These are phyloP conservation scores for Sisyra nigra DNA, from an alignment of 2,888 invertebrate species.

Conservation along the genomic window DNA sequence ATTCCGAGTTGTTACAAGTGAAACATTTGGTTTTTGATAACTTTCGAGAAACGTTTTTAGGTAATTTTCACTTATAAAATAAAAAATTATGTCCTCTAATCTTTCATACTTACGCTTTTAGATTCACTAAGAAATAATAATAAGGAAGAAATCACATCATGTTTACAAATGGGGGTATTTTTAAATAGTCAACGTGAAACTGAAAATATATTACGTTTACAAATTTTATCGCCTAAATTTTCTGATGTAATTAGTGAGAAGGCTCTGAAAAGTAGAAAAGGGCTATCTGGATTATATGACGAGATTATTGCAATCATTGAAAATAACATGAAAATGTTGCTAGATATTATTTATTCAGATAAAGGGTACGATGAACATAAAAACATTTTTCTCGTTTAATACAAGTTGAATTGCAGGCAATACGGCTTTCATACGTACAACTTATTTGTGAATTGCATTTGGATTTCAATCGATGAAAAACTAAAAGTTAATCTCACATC, in stretches of 20 bases:
- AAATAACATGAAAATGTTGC: neutral
- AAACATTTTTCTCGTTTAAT: constrained; percentile 32
- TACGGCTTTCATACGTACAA: constrained; percentile 44
- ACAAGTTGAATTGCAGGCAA: constrained; percentile 14
- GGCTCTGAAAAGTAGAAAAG: constrained; percentile 27
- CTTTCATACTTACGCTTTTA: no score
- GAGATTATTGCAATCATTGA: constrained; percentile 28
- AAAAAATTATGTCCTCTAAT: constrained; percentile 35
- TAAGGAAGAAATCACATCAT: constrained; percentile 37
- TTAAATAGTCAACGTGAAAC: constrained; percentile 53
- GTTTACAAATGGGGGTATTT: constrained; percentile 35
- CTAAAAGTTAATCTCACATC: constrained; percentile 65
- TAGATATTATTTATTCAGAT: constrained; percentile 1
- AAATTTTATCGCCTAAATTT: constrained; percentile 50
- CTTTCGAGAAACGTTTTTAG: constrained; percentile 6
- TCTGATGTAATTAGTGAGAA: constrained; percentile 55
- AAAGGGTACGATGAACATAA: constrained; percentile 18
- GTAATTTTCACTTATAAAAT: neutral
- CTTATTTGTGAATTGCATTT: constrained; percentile 72
- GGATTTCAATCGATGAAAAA: constrained; percentile 71
- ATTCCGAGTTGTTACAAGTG: neutral
- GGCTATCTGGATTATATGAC: constrained; percentile 42
- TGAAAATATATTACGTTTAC: constrained; percentile 50
- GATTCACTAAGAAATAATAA: constrained; percentile 36
- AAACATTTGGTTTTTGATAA: constrained; percentile 3